Evolutionary conservation across 2,888 invertebrate species (phyloP), one percentile per base, ranked within the genome.

Genomic region (Sarcophaga carnaria): DNA sequence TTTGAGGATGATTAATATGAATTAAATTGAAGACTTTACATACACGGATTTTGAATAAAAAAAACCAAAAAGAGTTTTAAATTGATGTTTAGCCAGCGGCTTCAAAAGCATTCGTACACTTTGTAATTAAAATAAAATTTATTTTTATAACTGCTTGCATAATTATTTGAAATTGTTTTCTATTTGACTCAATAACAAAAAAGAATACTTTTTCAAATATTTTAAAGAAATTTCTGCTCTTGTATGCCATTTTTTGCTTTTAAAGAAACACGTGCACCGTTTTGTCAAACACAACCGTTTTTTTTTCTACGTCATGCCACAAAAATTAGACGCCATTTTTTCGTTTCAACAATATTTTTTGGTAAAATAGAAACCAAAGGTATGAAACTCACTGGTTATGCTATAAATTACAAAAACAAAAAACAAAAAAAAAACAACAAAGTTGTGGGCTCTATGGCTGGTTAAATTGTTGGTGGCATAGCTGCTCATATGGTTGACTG

Each of bases 341-440:
- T 17, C 20, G 45, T 20, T 69, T 67, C 10, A 3, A 22, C 45
- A 20, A 60, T 45, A 59, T 69, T 3, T 47, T 22, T 47, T 10
- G 20, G 25, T 14, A 12, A 54, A 64, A 59, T 22, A 11, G 14
- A n/a, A 59, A 47, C 59, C 17, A 20, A 20, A 59, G 60, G 22
- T 20, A 77, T 67, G 67, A 67, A 11, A 67, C 10, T 64, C 54
- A 54, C 49, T 66, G 64, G 66, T 54, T 27, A 25, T 27, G 37
- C 22, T 37, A 66, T 76, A 77, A 77, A 67, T 77, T 60, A 77
- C 76, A 76, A 66, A 72, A 37, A 76, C 47, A 54, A 54, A 54
- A 37, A 8, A 27, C 4, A 49, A 8, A 49, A 49, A 49, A 49
- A 49, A 14, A 54, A 12, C 20, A n/a, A n/a, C 49, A 22, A 67